Evolutionary conservation across 2,888 invertebrate genomes (phyloP).

Genomic region (Cerastis rubricosa): DNA sequence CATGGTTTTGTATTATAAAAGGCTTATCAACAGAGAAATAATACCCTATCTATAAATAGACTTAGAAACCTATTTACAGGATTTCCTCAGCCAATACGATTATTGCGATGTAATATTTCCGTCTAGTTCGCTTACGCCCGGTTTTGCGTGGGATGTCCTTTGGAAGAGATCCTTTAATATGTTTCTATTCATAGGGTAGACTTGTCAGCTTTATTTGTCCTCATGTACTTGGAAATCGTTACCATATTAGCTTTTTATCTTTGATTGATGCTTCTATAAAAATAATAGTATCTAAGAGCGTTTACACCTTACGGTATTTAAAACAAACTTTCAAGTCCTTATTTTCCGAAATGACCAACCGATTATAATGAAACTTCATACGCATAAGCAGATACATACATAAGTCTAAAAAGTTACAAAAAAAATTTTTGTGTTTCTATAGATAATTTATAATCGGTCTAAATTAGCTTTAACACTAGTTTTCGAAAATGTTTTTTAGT

Average conservation of each 20-base stretch:
- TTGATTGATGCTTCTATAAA: background rate
- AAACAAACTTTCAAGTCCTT: no score
- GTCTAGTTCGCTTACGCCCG: background rate
- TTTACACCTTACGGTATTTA: no score
- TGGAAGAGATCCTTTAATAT: background rate
- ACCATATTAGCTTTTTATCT: background rate
- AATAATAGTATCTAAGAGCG: no score
- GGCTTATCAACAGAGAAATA: conserved; percentile 2
- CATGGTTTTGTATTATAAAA: no score
- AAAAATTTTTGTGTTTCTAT: no score
- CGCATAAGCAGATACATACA: no score
- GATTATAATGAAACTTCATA: no score
- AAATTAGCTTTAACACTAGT: no score
- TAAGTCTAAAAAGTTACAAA: no score
- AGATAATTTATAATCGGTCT: no score
- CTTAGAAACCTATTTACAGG: background rate
- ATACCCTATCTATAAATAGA: background rate
- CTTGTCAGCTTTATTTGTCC: background rate
- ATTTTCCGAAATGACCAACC: no score
- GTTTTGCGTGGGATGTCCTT: conserved; percentile 3
- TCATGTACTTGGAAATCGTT: background rate
- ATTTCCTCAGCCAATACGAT: conserved; percentile 1
- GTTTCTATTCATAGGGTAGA: conserved; percentile 1
- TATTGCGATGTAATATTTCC: conserved; percentile 20
- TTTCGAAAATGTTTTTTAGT: no score